These are phyloP conservation scores for Nephotettix cincticeps DNA, from an alignment of 1,140 invertebrate species.

Conservation along the genomic window DNA sequence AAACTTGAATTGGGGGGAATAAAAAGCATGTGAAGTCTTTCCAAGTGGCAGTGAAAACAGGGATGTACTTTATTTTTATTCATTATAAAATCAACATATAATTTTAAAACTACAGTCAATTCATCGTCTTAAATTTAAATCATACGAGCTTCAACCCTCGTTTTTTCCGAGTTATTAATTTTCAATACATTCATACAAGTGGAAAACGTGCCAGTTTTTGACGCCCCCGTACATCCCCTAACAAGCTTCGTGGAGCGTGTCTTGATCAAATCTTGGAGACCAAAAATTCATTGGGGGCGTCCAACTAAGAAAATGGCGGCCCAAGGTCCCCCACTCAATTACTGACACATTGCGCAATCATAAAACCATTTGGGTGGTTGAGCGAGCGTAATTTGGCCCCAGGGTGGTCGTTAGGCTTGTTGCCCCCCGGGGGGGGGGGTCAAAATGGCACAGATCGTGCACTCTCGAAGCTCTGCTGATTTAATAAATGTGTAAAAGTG, in stretches of 20 bases:
- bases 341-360: slow-evolving; percentile 21
- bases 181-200: background rate
- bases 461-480: background rate
- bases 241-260: background rate
- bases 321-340: slow-evolving; percentile 11
- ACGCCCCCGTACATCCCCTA: too few relatives aligned
- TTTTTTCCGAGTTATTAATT: too few relatives aligned
- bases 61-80: too few relatives aligned
- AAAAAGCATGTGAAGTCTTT: too few relatives aligned
- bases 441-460: slow-evolving; percentile 18
- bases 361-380: slow-evolving; percentile 22
- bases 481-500: background rate
- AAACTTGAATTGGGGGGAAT: too few relatives aligned
- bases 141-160: too few relatives aligned
- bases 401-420: background rate
- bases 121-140: too few relatives aligned
- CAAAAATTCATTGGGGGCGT: background rate
- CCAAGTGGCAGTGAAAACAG: too few relatives aligned
- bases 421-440: background rate
- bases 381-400: slow-evolving; percentile 11
- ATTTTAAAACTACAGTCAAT: too few relatives aligned
- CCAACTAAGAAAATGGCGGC: slow-evolving; percentile 1
- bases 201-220: background rate
- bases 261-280: background rate
- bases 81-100: too few relatives aligned